phyloP scores from a whole-genome alignment of 1,140 invertebrate genomes.

The Apis florea region DNA sequence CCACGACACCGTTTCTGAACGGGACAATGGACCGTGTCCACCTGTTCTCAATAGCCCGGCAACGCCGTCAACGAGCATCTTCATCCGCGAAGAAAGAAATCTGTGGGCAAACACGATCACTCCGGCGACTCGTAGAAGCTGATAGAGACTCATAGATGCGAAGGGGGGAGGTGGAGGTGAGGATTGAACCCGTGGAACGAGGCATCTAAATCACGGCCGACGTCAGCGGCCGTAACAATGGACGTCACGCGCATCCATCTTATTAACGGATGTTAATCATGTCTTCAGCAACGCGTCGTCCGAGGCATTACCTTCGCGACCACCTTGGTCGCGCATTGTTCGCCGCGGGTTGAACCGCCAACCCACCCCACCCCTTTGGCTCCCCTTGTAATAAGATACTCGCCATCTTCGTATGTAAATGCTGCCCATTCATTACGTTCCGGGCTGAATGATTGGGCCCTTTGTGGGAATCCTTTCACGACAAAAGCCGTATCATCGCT shows the following conservation, averaged over 20 bases:
- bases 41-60: background rate
- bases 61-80: constrained; percentile 19
- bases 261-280: constrained; percentile 81
- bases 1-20: background rate
- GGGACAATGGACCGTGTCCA: background rate
- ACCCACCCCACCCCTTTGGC: constrained; percentile 72
- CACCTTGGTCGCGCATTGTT: constrained; percentile 76
- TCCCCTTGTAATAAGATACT: constrained; percentile 80
- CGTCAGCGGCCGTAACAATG: constrained; percentile 76
- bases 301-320: constrained; percentile 76
- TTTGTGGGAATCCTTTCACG: constrained; percentile 77
- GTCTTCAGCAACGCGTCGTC: constrained; percentile 79
- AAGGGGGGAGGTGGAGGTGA: background rate
- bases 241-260: constrained; percentile 78
- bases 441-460: constrained; percentile 78
- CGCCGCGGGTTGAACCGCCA: constrained; percentile 49
- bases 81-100: constrained; percentile 24
- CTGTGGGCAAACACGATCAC: constrained; percentile 40
- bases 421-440: constrained; percentile 79
- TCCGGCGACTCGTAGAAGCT: background rate
- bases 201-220: constrained; percentile 71
- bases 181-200: constrained; percentile 26
- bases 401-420: constrained; percentile 81
- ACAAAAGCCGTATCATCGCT: constrained; percentile 72
- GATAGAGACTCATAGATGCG: constrained; percentile 49